phyloP scores from a whole-genome alignment of 2,113 vertebrate genomes.

The Athene noctua region DNA sequence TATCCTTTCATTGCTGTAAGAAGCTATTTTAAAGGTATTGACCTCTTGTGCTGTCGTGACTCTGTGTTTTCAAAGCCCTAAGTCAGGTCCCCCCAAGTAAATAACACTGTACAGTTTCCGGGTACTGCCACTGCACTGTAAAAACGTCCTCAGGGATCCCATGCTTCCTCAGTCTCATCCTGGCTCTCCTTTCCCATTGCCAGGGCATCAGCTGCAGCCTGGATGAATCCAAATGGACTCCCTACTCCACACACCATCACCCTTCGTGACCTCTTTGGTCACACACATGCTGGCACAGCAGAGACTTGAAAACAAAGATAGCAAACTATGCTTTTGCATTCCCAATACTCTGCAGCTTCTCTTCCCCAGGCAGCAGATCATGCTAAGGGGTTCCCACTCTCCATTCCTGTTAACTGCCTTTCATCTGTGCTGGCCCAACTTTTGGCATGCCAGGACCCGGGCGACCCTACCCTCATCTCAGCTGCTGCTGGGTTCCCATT shows the following conservation, averaged over 20 bases:
- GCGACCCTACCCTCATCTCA: not conserved
- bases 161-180: not conserved
- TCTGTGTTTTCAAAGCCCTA: not conserved
- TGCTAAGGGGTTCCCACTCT: not conserved
- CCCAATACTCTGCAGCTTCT: rapidly evolving
- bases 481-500: rapidly evolving
- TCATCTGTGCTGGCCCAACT: not conserved
- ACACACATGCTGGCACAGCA: rapidly evolving
- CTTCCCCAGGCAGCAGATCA: not conserved
- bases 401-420: not conserved
- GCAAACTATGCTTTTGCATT: not conserved
- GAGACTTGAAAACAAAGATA: not conserved
- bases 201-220: not conserved
- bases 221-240: not conserved
- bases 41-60: not conserved
- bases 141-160: rapidly evolving
- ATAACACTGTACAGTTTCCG: not conserved
- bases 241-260: not conserved
- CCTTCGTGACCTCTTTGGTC: not conserved
- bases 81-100: not conserved
- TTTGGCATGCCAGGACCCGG: rapidly evolving
- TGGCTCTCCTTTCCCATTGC: not conserved
- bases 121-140: not conserved
- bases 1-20: not conserved
- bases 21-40: not conserved